Evolutionary conservation across 2,113 vertebrate genomes (phyloP).

Genomic region (Phasianus colchicus): DNA sequence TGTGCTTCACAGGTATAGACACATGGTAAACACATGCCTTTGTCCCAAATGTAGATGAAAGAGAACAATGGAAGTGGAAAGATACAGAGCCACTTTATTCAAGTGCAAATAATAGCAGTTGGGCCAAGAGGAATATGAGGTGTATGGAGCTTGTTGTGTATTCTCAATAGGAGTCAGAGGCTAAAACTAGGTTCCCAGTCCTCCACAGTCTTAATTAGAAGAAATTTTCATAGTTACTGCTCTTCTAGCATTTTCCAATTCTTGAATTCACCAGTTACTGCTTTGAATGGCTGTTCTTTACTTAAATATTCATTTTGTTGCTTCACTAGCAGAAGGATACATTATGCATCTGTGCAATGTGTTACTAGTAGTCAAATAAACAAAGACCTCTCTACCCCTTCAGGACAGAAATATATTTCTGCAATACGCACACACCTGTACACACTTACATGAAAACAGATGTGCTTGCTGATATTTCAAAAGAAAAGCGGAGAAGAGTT

Average conservation of each 20-base stretch:
- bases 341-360: not conserved
- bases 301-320: not conserved
- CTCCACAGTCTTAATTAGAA: not conserved
- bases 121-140: not conserved
- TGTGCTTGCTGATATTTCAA: not conserved
- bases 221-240: not conserved
- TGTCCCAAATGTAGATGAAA: not conserved
- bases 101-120: not conserved
- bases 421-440: not conserved
- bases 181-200: not conserved
- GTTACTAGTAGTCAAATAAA: not conserved
- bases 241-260: not conserved
- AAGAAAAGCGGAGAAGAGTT: not conserved
- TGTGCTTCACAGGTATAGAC: not conserved
- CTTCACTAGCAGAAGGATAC: not conserved
- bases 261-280: not conserved
- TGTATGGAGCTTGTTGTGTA: accelerated
- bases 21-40: not conserved
- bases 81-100: not conserved
- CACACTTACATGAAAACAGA: not conserved
- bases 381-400: not conserved
- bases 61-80: not conserved
- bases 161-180: not conserved
- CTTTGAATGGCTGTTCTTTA: not conserved
- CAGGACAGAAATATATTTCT: not conserved